Evolutionary conservation across 2,888 invertebrate species (phyloP).

Genomic region (Eilema caniola): DNA sequence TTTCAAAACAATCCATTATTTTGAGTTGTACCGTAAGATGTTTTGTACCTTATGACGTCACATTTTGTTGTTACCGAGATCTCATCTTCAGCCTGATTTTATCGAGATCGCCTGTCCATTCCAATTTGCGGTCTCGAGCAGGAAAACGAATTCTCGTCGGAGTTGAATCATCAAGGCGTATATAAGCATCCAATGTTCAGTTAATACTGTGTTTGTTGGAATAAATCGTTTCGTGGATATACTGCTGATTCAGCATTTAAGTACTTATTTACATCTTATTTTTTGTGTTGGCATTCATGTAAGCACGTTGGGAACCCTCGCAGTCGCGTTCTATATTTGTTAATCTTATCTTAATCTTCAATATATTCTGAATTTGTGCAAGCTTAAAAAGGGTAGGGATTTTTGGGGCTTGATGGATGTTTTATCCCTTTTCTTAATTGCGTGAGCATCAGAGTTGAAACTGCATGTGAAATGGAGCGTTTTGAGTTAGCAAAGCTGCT

Average conservation of each 20-base stretch:
- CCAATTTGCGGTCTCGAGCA: background rate
- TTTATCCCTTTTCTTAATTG: background rate
- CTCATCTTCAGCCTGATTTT: background rate
- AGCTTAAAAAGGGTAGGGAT: background rate
- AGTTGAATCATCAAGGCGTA: background rate
- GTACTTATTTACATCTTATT: background rate
- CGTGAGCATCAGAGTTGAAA: background rate
- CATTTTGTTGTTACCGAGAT: background rate
- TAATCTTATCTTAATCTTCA: background rate
- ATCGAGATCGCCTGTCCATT: background rate
- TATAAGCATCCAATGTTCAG: background rate
- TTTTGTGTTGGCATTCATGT: background rate
- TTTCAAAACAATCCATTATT: background rate
- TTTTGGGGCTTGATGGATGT: background rate
- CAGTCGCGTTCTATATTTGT: too few species aligned
- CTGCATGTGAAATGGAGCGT: background rate
- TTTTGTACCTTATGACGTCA: background rate
- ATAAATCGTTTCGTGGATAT: slow-evolving; percentile 1
- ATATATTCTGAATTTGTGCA: background rate
- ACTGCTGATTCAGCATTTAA: background rate
- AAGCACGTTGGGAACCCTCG: background rate
- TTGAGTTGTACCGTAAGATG: background rate
- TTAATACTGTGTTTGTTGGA: background rate
- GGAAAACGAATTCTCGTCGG: background rate
- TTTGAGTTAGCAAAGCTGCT: too few species aligned